Conservation (phyloP, 2,888 invertebrate species). For the Gibbula magus region DNA sequence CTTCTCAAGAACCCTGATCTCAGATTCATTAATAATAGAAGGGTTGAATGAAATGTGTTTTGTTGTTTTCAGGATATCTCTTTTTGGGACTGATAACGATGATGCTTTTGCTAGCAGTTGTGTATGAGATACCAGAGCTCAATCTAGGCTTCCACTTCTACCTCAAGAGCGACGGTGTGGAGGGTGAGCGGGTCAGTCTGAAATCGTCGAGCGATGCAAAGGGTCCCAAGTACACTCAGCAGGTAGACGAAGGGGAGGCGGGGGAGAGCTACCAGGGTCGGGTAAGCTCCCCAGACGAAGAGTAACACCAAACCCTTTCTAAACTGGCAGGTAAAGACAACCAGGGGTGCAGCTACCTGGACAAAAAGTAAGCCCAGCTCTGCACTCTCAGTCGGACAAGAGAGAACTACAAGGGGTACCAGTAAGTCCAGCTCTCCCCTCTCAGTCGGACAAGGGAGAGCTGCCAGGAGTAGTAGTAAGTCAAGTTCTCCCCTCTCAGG, state of each 20-base stretch:
- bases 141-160: constrained; percentile 88
- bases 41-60: not conserved
- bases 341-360: too few species aligned
- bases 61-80: constrained; percentile 83
- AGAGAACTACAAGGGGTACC: too few species aligned
- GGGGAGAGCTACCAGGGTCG: constrained; percentile 37
- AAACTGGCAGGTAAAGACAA: too few species aligned
- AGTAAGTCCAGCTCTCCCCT: too few species aligned
- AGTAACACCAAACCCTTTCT: not conserved
- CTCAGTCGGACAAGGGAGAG: too few species aligned
- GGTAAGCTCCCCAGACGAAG: not conserved
- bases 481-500: too few species aligned
- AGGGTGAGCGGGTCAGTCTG: constrained; percentile 67
- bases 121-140: constrained; percentile 92
- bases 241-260: constrained; percentile 55
- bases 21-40: too few species aligned
- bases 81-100: constrained; percentile 87
- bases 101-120: constrained; percentile 88
- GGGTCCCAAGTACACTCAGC: constrained; percentile 64
- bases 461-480: too few species aligned
- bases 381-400: too few species aligned
- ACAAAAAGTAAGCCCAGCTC: too few species aligned
- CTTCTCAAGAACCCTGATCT: too few species aligned
- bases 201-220: constrained; percentile 44
- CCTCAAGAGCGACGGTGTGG: constrained; percentile 79